Evolutionary conservation across 2,797 vertebrate species (phyloP), one percentile per base, ranked within the genome.

Genomic region (Muscicapa comitata): DNA sequence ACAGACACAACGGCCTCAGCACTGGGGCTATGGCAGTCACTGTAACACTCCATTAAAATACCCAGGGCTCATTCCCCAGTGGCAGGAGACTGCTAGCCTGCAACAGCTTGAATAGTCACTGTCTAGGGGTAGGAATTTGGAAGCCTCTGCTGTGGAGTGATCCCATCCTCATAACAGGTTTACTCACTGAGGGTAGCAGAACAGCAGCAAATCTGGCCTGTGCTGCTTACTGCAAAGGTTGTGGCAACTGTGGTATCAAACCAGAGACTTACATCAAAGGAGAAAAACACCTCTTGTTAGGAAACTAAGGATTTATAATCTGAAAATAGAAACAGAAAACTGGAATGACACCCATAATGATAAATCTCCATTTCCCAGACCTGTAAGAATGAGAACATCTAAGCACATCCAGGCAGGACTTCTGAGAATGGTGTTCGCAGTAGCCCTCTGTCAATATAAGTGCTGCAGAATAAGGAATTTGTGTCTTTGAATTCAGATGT

Each of bases 401-500:
- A 37, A 76, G 72, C 54, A 58, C 13, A 48, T 75, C 26, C 28
- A 81, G 53, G 59, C 15, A 66, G 48, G n/a, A 73, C 59, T 92
- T 79, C 38, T n/a, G 43, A 63, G 86, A 16, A 51, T 63, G 38
- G 40, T 58, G 47, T 73, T 90, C 67, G 84, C 70, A 45, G 37
- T 21, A 81, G 51, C 40, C 33, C 45, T 74, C 55, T 82, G 45
- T 73, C 45, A 84, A 59, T 42, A 40, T n/a, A 82, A 78, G 13
- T 35, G 29, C 89, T 80, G 55, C 66, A 88, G 57, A 77, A 93
- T 81, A 71, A 86, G 62, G 73, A 89, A 89, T 86, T 94, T 1
- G 9, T 68, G 16, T 77, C 50, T 96, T 94, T 94, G 86, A 95
- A 84, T 93, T 95, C 73, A 90, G 51, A 67, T 90, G 85, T 92